Base-by-base conservation (phyloP, 1,140 invertebrate genomes). In the Lordiphosa clarofinis region DNA sequence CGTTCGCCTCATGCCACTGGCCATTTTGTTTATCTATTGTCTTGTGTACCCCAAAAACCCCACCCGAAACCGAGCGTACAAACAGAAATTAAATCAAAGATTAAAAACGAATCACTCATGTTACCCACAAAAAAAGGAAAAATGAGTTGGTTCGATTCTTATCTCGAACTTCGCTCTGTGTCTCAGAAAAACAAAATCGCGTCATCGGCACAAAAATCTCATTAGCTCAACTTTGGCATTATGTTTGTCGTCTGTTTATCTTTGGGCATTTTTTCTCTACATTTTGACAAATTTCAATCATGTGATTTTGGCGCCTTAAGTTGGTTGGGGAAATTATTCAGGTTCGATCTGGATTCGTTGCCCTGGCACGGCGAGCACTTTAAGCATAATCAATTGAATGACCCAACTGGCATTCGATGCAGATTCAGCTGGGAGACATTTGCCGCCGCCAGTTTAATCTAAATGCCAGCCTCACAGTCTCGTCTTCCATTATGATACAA, bases 401-500 rank as follows among this genome's bases (percentile, higher is more conserved):
- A 76, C 65, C 60, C 67, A 75, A 81, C 47, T 78, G 55, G 73
- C 67, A 69, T 49, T 56, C 58, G 15, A 21, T 11, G 8, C 50
- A 21, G 37, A 4, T 28, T 28, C 24, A 37, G 56, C 54, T 49
- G 33, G 50, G 38, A 55, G 66, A 60, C 64, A 59, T 52, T 58
- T 24, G 36, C 49, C 36, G 57, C 62, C 63, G 58, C 52, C 54
- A 57, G 36, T 49, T 73, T 88, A 88, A 89, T 89, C 88, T 89
- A 82, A 87, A 87, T 87, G 75, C 86, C 88, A 89, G 88, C 78
- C 88, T 89, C 72, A 72, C 71, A 87, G 88, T 89, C 88, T 89
- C 88, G 87, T 89, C 87, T 89, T 89, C 88, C 88, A 89, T 89
- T 89, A 89, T 87, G 87, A 89, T 89, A 79, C 67, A 60, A 28